These are phyloP conservation scores for Apis mellifera DNA, from an alignment of 1,140 invertebrate genomes.

Conservation along the genomic window DNA sequence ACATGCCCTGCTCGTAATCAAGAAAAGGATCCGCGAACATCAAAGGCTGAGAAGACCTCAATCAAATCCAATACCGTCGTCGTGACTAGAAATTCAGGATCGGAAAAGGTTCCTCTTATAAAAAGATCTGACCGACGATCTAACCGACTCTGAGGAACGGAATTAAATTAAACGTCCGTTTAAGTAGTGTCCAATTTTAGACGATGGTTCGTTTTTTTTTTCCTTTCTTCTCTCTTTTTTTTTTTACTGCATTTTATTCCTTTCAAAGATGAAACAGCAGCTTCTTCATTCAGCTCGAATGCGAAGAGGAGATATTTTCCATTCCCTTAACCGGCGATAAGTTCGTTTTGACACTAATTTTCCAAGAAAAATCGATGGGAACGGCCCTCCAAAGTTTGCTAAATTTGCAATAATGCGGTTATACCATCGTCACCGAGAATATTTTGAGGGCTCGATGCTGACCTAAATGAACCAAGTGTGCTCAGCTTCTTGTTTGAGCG, in stretches of 20 bases:
- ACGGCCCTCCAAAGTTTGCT: not conserved
- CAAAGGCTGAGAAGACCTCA: conserved; percentile 44
- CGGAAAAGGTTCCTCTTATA: conserved; percentile 3
- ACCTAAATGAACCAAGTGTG: conserved; percentile 14
- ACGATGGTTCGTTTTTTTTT: not conserved
- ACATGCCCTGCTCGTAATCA: conserved; percentile 3
- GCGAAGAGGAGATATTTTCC: not conserved
- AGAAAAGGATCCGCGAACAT: conserved; percentile 50
- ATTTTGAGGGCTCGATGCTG: not conserved
- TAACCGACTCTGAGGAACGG: not conserved
- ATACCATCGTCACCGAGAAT: too few relatives aligned
- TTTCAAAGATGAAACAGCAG: not conserved
- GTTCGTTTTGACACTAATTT: conserved; percentile 5
- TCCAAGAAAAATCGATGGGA: not conserved
- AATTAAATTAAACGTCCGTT: conserved; percentile 45
- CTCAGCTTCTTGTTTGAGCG: conserved; percentile 27
- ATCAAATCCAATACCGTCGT: conserved; percentile 38
- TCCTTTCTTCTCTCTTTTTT: not conserved
- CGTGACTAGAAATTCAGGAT: conserved; percentile 25
- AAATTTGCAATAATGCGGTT: conserved; percentile 17
- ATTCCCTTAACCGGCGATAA: too few relatives aligned
- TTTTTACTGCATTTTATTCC: not conserved
- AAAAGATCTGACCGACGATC: conserved; percentile 5
- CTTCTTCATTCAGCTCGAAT: not conserved
- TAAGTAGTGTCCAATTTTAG: conserved; percentile 25